Conservation (phyloP, 2,113 vertebrate genomes). For the Myrmecobius fasciatus region DNA sequence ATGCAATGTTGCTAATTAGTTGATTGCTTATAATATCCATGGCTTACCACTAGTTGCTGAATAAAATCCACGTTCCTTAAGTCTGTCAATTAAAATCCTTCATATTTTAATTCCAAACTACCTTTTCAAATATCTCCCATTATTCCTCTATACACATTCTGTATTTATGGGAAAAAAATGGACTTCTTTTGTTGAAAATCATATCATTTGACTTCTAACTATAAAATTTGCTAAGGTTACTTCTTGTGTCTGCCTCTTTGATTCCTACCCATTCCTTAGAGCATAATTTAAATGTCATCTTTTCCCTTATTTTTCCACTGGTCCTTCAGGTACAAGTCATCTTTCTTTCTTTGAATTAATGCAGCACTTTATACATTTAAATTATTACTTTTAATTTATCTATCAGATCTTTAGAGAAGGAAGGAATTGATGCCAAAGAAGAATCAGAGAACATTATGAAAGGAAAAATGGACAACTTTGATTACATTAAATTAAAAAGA, state of each 20-base stretch:
- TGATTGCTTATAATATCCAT: not conserved
- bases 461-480: too few relatives aligned
- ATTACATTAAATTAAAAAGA: too few relatives aligned
- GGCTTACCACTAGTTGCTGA: not conserved
- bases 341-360: not conserved
- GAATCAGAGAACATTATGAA: too few relatives aligned
- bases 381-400: not conserved
- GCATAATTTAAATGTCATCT: not conserved
- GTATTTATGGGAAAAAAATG: not conserved
- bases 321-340: not conserved
- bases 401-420: too few relatives aligned
- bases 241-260: not conserved
- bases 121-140: constrained; percentile 1
- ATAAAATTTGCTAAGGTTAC: not conserved
- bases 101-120: not conserved
- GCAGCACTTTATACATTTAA: not conserved
- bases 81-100: not conserved
- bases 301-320: not conserved
- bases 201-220: not conserved
- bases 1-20: not conserved
- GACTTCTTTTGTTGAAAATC: not conserved
- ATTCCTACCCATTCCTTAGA: not conserved
- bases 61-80: not conserved
- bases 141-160: not conserved
- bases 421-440: too few relatives aligned